Evolutionary conservation across 2,113 vertebrate genomes (phyloP).

Genomic region (Lepidothrix coronata): DNA sequence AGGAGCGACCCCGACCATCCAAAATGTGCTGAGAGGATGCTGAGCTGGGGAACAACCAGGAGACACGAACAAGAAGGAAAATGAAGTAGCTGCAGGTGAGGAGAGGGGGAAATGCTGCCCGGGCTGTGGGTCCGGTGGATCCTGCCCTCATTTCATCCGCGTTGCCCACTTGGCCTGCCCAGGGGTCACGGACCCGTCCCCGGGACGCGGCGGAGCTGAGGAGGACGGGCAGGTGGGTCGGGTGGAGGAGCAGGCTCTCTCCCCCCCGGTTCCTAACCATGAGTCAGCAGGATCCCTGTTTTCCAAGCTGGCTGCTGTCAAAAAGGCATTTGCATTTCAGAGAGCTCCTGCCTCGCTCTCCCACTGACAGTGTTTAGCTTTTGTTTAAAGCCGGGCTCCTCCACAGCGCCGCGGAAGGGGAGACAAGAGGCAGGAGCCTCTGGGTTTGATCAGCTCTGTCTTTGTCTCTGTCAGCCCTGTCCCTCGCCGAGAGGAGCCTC

Average conservation of each 20-base stretch:
- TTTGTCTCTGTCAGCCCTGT: neutral
- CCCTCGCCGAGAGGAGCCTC: neutral
- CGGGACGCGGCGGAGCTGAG: neutral
- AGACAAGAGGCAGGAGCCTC: constrained; percentile 24
- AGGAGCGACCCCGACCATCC: neutral
- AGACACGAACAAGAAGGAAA: neutral
- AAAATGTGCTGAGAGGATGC: neutral
- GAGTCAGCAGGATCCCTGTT: constrained; percentile 36
- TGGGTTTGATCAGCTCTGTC: constrained; percentile 3
- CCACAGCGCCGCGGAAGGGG: neutral
- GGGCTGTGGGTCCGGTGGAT: neutral
- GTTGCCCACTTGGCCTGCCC: fast-evolving
- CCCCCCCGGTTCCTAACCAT: neutral
- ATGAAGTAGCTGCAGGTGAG: neutral
- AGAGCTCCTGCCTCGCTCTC: constrained; percentile 13
- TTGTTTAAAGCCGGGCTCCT: constrained; percentile 17
- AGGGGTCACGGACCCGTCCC: fast-evolving
- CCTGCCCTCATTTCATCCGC: fast-evolving
- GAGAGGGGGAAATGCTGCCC: neutral
- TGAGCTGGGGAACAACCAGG: neutral
- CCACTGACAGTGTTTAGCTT: constrained; percentile 28
- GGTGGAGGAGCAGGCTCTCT: neutral
- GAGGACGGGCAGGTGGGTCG: neutral
- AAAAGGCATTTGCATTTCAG: constrained; percentile 55
- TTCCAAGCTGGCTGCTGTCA: neutral